Evolutionary conservation across 2,113 vertebrate genomes (phyloP).

Genomic region (Myiozetetes cayanensis): DNA sequence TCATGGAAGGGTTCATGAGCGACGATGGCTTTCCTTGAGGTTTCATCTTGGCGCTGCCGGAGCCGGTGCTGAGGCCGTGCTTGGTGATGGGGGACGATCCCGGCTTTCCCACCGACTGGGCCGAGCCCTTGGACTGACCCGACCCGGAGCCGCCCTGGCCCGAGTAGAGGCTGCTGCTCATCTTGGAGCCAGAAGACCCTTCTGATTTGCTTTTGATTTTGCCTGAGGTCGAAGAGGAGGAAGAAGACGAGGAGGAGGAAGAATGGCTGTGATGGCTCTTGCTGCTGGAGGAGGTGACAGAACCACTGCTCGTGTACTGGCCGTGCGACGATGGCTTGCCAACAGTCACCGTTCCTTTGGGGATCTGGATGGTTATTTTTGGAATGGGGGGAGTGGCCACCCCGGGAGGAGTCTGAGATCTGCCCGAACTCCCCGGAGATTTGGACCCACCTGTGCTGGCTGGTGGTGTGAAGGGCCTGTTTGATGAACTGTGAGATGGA

Average conservation of each 20-base stretch:
- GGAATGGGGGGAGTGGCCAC: slow-evolving; percentile 95
- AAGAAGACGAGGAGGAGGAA: slow-evolving; percentile 83
- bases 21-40: slow-evolving; percentile 94
- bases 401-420: slow-evolving; percentile 93
- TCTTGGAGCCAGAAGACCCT: slow-evolving; percentile 83
- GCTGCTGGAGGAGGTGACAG: slow-evolving; percentile 81
- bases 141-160: slow-evolving; percentile 78
- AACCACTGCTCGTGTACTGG: slow-evolving; percentile 91
- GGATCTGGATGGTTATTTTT: slow-evolving; percentile 98
- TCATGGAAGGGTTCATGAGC: slow-evolving; percentile 93
- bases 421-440: slow-evolving; percentile 92
- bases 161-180: slow-evolving; percentile 86
- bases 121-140: slow-evolving; percentile 88
- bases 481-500: slow-evolving; percentile 90
- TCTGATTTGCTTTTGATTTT: slow-evolving; percentile 96
- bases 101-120: slow-evolving; percentile 90
- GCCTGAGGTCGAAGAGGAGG: slow-evolving; percentile 86
- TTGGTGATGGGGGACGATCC: slow-evolving; percentile 94
- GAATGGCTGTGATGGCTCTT: slow-evolving; percentile 96
- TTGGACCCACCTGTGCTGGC: slow-evolving; percentile 92
- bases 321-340: slow-evolving; percentile 93
- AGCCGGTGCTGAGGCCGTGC: slow-evolving; percentile 82
- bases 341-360: slow-evolving; percentile 91
- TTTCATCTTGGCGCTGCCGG: slow-evolving; percentile 89
- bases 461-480: slow-evolving; percentile 92